Percentiles rank a stretch among this genome's conserved stretches.
These are phyloP conservation scores for Monopterus albus DNA, from an alignment of 2,113 vertebrate species.

Conservation along the genomic window DNA sequence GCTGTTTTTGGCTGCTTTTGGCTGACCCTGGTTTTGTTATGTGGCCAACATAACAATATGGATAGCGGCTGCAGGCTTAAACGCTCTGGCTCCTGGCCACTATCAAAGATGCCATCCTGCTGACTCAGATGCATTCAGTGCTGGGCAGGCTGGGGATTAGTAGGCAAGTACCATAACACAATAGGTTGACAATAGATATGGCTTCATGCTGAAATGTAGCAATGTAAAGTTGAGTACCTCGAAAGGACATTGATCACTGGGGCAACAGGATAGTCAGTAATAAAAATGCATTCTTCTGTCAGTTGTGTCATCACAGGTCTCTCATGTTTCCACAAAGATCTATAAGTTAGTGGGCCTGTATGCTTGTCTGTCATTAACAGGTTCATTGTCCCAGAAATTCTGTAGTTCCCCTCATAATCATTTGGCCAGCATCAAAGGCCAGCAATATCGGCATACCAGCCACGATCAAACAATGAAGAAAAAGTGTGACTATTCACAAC, in stretches of 20 bases:
- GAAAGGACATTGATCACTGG: background rate
- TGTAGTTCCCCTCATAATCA: constrained; percentile 50
- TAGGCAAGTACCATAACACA: constrained; percentile 26
- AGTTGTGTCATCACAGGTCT: background rate
- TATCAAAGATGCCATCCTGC: constrained; percentile 60
- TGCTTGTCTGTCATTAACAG: constrained; percentile 30
- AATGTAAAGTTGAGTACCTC: background rate
- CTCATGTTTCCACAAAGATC: constrained; percentile 8
- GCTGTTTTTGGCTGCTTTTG: constrained; percentile 23
- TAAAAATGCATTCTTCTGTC: background rate
- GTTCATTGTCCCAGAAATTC: constrained; percentile 54
- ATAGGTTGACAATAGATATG: constrained; percentile 15
- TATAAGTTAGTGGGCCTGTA: constrained; percentile 6
- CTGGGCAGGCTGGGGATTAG: constrained; percentile 45
- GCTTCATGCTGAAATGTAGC: too few relatives aligned
- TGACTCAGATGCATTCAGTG: constrained; percentile 66
- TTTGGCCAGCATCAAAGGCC: constrained; percentile 43
- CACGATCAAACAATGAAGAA: constrained; percentile 1
- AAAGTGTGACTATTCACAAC: background rate
- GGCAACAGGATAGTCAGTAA: too few relatives aligned
- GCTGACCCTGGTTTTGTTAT: constrained; percentile 57
- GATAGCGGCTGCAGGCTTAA: constrained; percentile 61
- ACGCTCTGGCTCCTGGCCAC: constrained; percentile 34
- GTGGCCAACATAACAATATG: constrained; percentile 55
- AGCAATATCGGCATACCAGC: constrained; percentile 16